These are phyloP conservation scores for Nannoperca obscura DNA, from an alignment of 2,797 vertebrate species.

Conservation along the genomic window DNA sequence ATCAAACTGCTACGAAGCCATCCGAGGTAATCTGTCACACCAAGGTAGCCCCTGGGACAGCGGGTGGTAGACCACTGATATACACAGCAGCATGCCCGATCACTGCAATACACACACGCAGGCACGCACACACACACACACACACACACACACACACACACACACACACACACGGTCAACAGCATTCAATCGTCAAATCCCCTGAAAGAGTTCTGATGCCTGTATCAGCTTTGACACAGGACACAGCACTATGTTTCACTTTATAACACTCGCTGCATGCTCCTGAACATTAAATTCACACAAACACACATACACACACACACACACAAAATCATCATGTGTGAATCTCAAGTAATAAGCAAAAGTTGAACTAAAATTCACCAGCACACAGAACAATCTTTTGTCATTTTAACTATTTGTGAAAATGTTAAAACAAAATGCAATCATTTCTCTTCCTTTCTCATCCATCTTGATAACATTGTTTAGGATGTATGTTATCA, in stretches of 20 bases:
- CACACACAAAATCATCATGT: neutral
- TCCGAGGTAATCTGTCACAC: slow-evolving; percentile 70
- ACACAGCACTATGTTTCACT: neutral
- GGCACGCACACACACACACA: slow-evolving; percentile 5
- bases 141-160: slow-evolving; percentile 6
- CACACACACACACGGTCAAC: neutral
- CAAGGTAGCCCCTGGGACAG: slow-evolving; percentile 53
- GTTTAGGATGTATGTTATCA: slow-evolving; percentile 15
- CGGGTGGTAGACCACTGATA: slow-evolving; percentile 47
- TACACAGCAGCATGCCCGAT: slow-evolving; percentile 37
- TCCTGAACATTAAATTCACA: neutral
- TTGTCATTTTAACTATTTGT: neutral
- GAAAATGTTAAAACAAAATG: neutral
- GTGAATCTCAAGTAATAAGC: neutral
- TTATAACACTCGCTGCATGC: slow-evolving; percentile 3
- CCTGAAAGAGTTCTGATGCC: slow-evolving; percentile 13
- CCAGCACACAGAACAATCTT: neutral
- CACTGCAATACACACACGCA: neutral
- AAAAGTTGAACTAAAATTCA: neutral
- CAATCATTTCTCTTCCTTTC: neutral
- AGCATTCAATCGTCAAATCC: neutral
- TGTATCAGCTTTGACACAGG: neutral
- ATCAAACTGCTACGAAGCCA: slow-evolving; percentile 70
- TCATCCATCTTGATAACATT: neutral
- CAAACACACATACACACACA: too few relatives aligned